Percentiles rank a stretch among this genome's conserved stretches.
Conservation (phyloP, 2,888 invertebrate species). For the Sesamia inferens region DNA sequence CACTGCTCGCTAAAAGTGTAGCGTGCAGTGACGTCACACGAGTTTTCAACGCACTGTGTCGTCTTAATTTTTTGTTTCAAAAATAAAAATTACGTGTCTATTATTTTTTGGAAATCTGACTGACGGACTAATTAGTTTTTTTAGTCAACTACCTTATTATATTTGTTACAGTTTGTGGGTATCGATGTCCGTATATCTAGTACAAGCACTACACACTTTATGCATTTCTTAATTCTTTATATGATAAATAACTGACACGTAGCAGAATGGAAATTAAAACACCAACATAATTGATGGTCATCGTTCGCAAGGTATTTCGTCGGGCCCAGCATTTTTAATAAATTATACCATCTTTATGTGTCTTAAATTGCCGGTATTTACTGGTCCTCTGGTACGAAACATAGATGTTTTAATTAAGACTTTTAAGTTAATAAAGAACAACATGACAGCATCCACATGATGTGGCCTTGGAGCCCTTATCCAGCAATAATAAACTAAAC, state of each 20-base stretch:
- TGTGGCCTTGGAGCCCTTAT: not conserved
- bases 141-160: no score
- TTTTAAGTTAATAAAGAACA: slow-evolving; percentile 39
- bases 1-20: no score
- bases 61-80: no score
- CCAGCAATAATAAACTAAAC: no score
- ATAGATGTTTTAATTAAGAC: slow-evolving; percentile 45
- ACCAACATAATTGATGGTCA: slow-evolving; percentile 47
- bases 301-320: slow-evolving; percentile 47
- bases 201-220: not conserved
- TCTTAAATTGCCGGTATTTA: slow-evolving; percentile 42
- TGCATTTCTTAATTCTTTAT: slow-evolving; percentile 1
- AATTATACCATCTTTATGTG: slow-evolving; percentile 45
- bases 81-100: no score
- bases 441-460: not conserved
- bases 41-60: no score
- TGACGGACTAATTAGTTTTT: no score
- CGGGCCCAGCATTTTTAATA: slow-evolving; percentile 41
- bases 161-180: no score
- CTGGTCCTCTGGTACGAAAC: slow-evolving; percentile 26
- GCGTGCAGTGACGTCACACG: no score
- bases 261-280: slow-evolving; percentile 26
- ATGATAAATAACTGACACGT: slow-evolving; percentile 34
- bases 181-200: no score
- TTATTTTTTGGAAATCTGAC: no score